Conservation (phyloP, 2,888 invertebrate genomes). For the Microctonus hyperodae region DNA sequence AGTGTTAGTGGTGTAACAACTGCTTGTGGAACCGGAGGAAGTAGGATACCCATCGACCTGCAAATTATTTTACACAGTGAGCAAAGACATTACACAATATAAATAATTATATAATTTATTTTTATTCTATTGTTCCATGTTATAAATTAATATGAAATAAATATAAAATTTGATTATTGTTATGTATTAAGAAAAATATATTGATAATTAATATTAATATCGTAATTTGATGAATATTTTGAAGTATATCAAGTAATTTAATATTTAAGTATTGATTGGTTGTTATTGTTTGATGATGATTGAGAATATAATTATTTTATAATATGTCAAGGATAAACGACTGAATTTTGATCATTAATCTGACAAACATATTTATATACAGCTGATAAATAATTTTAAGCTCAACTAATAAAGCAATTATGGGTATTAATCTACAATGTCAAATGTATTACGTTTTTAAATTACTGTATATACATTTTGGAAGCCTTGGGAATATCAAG, state of each 20-base stretch:
- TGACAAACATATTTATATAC: not conserved
- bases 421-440: not conserved
- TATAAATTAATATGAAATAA: too few species aligned
- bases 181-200: too few species aligned
- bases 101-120: too few species aligned
- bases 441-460: not conserved
- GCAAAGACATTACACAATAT: too few species aligned
- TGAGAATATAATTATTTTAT: not conserved
- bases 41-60: slow-evolving; percentile 73
- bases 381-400: not conserved
- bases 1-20: slow-evolving; percentile 63
- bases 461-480: not conserved
- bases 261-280: not conserved
- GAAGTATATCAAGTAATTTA: not conserved
- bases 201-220: too few species aligned
- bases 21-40: slow-evolving; percentile 69
- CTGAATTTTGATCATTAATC: slow-evolving; percentile 3
- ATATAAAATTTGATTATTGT: too few species aligned
- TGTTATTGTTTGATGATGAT: not conserved
- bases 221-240: not conserved
- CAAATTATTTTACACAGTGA: slow-evolving; percentile 38
- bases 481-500: too few species aligned
- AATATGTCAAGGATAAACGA: not conserved
- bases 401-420: slow-evolving; percentile 1
- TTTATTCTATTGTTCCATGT: not conserved